A percentile compares a stretch with the other conserved stretches of the same genome.
Evolutionary conservation across 2,797 vertebrate genomes (phyloP).

Genomic region (Eulemur coronatus): DNA sequence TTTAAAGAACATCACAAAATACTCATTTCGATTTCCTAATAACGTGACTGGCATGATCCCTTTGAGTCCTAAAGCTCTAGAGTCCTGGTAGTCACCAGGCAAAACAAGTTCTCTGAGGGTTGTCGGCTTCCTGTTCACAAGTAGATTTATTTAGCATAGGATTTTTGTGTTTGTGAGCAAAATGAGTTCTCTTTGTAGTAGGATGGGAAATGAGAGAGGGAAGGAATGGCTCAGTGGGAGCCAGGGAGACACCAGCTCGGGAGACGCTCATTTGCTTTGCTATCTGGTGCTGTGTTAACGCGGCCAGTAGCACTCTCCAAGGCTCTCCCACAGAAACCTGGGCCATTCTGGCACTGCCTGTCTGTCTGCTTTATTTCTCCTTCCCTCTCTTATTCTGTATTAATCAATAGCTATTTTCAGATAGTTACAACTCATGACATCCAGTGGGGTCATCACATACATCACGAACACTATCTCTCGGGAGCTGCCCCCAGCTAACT

Average conservation of each 20-base stretch:
- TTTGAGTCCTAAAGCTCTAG: conserved; percentile 34
- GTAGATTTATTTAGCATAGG: not conserved
- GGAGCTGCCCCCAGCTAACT: not conserved
- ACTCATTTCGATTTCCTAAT: conserved; percentile 73
- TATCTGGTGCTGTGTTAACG: no score
- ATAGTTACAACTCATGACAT: not conserved
- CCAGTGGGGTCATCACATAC: not conserved
- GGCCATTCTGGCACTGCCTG: not conserved
- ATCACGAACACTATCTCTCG: not conserved
- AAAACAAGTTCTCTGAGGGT: not conserved
- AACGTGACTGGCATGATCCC: conserved; percentile 63
- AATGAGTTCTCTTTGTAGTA: not conserved
- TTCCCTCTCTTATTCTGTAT: not conserved
- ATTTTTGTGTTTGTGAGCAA: not conserved
- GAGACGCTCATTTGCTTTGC: not conserved
- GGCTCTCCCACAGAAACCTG: not conserved
- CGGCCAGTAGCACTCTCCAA: not conserved
- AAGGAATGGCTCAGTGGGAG: not conserved
- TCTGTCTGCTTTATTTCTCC: not conserved
- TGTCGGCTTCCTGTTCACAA: not conserved
- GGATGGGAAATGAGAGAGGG: not conserved
- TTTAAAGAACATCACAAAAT: conserved; percentile 72
- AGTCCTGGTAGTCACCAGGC: not conserved
- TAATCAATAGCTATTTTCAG: not conserved
- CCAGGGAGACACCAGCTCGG: not conserved